Percentiles rank a stretch among this genome's conserved stretches.
These are phyloP conservation scores for Eptesicus fuscus DNA, from an alignment of 2,113 vertebrate species.

Conservation along the genomic window DNA sequence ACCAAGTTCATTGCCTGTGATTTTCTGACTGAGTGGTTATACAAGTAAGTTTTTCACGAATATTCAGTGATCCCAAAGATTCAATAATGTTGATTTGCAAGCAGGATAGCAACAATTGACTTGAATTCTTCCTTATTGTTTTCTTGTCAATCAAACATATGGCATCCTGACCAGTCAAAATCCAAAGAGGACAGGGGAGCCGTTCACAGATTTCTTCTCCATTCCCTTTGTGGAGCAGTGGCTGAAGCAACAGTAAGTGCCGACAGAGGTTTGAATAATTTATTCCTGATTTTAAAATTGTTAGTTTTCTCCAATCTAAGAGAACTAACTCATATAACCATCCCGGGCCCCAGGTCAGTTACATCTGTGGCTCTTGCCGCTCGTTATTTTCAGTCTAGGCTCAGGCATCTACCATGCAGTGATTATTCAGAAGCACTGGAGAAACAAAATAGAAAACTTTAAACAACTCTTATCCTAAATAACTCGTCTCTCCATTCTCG, in stretches of 20 bases:
- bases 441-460: conserved; percentile 21
- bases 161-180: conserved; percentile 84
- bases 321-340: not conserved
- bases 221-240: conserved; percentile 92
- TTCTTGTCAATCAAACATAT: conserved; percentile 29
- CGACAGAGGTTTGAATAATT: not conserved
- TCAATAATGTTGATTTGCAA: conserved; percentile 55
- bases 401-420: not conserved
- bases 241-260: conserved; percentile 90
- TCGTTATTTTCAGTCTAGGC: not conserved
- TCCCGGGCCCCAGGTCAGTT: not conserved
- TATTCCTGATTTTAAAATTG: not conserved
- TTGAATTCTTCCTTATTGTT: conserved; percentile 59
- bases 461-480: not conserved
- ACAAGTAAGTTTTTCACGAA: conserved; percentile 89
- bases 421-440: conserved; percentile 19
- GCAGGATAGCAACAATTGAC: conserved; percentile 42
- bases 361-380: not conserved
- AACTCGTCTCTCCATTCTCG: not conserved
- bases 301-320: not conserved
- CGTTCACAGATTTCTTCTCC: conserved; percentile 84
- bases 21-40: conserved; percentile 94
- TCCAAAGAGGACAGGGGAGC: conserved; percentile 81
- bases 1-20: conserved; percentile 91
- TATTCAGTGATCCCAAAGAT: conserved; percentile 43